Evolutionary conservation across 2,113 vertebrate genomes (phyloP), one percentile per base, ranked within the genome.

Genomic region (Geococcyx californianus): DNA sequence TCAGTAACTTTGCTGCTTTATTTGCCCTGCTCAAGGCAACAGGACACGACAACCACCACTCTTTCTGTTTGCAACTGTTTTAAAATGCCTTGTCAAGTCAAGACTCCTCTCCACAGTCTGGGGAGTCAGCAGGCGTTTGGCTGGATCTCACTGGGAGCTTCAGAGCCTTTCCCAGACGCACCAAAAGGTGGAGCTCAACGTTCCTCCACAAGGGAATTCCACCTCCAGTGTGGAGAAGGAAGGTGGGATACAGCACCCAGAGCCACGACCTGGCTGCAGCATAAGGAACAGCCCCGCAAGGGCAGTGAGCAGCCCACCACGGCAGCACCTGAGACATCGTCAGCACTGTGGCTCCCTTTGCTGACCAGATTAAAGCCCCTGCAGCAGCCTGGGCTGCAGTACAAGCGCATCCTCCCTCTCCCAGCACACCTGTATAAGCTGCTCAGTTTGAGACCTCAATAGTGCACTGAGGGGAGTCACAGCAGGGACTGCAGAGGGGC

Each of bases 151-250:
- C 0, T 0, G 89, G 73, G 38, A 64, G 34, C 47, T 25, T 72
- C 45, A 8, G 56, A 12, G 90, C 69, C 88, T 84, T 93, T 72
- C 92, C 83, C 82, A 19, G 78, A 77, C 4, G 7, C 1, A 2
- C 90, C 96, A 54, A 95, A 58, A 97, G 95, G 76, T 95, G 96
- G 94, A 94, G 95, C 96, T 93, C 92, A 77, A 23, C 85, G 33
- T 81, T 83, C 68, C 60, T 68, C 69, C 81, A 70, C 52, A 15
- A 6, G 45, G 80, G 92, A 93, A 88, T 85, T 81, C 44, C 64
- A 51, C 1, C 66, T 10, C 58, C 66, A 49, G 76, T 0, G 5
- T 8, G 31, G 15, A 1, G 4, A 25, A 10, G 56, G 58, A 10
- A 59, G 47, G 52, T 9, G 16, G 64, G 40, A 34, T 3, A 2